Evolutionary conservation across 2,888 invertebrate genomes (phyloP).

Genomic region (Ganaspis brasiliensis): DNA sequence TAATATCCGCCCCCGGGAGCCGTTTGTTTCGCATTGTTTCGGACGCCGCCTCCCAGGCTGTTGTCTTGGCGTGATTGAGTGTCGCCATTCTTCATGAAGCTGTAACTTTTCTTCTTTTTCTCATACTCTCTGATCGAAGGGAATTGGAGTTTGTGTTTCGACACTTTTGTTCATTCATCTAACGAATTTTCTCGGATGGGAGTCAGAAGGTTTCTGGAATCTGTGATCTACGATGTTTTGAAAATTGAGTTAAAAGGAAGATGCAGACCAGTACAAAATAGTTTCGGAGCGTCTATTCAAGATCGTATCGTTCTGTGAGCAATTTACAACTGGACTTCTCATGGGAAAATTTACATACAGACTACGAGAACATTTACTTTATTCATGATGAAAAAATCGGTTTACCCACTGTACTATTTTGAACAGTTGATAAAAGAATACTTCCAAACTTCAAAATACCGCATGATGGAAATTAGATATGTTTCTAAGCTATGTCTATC

Average conservation of each 20-base stretch:
- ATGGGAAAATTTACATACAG: neutral
- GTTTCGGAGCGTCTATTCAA: neutral
- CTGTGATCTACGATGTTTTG: slow-evolving; percentile 11
- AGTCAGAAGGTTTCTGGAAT: neutral
- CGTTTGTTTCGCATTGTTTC: slow-evolving; percentile 81
- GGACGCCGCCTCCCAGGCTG: slow-evolving; percentile 72
- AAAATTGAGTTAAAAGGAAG: neutral
- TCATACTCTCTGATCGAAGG: slow-evolving; percentile 21
- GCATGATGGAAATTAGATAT: neutral
- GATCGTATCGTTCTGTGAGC: no score
- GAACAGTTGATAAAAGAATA: no score
- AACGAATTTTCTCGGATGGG: slow-evolving; percentile 31
- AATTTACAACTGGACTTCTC: no score
- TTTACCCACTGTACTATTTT: no score
- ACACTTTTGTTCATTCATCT: slow-evolving; percentile 36
- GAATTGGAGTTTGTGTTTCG: neutral
- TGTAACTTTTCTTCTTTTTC: slow-evolving; percentile 46
- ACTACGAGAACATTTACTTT: neutral
- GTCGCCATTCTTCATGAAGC: slow-evolving; percentile 77
- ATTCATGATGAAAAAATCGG: no score
- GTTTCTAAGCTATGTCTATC: slow-evolving; percentile 14
- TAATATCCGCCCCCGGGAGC: slow-evolving; percentile 79
- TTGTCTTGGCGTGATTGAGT: slow-evolving; percentile 80
- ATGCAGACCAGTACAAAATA: neutral
- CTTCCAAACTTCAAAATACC: no score